A percentile compares a stretch with the other conserved stretches of the same genome.
Conservation (phyloP, 2,888 invertebrate species). For the Hyposoter dolosus region DNA sequence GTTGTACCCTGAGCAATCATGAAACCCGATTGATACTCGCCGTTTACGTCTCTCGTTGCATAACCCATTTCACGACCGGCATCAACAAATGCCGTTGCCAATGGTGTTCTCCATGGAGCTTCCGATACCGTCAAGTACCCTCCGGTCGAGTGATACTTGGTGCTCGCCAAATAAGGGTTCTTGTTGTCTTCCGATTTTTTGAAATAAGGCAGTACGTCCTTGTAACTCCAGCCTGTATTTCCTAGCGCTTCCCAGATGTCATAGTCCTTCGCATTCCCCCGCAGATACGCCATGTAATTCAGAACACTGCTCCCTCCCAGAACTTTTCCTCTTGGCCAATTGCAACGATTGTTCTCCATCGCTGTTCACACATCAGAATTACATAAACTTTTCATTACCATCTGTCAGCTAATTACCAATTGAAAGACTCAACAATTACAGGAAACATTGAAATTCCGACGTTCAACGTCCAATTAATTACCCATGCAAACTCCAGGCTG, state of each 20-base stretch:
- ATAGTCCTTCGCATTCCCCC: conserved; percentile 96
- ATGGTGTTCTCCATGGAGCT: conserved; percentile 94
- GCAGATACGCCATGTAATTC: conserved; percentile 96
- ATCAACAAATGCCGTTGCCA: conserved; percentile 93
- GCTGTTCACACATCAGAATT: conserved; percentile 85
- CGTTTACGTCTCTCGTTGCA: conserved; percentile 94
- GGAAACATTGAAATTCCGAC: not conserved
- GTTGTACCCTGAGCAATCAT: conserved; percentile 95
- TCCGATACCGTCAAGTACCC: conserved; percentile 94
- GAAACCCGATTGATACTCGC: conserved; percentile 94
- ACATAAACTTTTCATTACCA: not conserved
- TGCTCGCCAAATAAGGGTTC: conserved; percentile 92
- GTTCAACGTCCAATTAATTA: conserved; percentile 80
- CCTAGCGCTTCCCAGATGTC: conserved; percentile 95
- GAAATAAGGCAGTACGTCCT: conserved; percentile 93
- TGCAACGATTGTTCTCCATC: conserved; percentile 93
- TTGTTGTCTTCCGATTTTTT: conserved; percentile 96
- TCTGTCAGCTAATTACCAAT: not conserved
- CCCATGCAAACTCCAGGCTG: conserved; percentile 93
- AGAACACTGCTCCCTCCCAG: conserved; percentile 95
- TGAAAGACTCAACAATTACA: not conserved
- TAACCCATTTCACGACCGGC: conserved; percentile 94
- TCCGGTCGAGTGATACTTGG: conserved; percentile 92
- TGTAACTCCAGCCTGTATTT: conserved; percentile 95
- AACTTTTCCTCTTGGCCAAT: conserved; percentile 97